Evolutionary conservation across 2,797 vertebrate genomes (phyloP).

Genomic region (Cygnus olor): DNA sequence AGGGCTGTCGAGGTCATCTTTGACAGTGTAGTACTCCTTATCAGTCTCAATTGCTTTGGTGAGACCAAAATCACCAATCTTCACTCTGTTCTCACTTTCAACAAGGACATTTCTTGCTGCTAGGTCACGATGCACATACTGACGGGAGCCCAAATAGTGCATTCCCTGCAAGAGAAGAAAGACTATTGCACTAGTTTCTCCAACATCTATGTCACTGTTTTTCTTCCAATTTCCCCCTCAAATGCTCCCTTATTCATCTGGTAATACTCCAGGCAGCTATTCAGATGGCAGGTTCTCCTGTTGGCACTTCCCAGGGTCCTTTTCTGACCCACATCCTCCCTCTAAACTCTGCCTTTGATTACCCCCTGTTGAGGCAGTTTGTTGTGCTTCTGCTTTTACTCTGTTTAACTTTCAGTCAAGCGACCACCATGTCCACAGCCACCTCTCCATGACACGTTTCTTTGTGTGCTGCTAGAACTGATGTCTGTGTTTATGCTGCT

Average conservation of each 20-base stretch:
- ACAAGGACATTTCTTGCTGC: slow-evolving; percentile 96
- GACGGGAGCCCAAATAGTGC: slow-evolving; percentile 91
- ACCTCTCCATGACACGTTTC: background rate
- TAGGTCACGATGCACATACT: slow-evolving; percentile 95
- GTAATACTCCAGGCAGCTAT: background rate
- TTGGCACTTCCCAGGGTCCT: background rate
- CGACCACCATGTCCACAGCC: background rate
- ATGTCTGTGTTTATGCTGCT: background rate
- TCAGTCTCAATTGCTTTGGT: slow-evolving; percentile 96
- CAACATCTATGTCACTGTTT: accelerated
- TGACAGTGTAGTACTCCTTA: slow-evolving; percentile 95
- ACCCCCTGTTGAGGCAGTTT: background rate
- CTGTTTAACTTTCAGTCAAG: background rate
- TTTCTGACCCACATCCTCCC: background rate
- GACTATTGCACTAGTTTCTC: background rate
- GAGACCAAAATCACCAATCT: slow-evolving; percentile 97
- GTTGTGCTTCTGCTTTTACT: background rate
- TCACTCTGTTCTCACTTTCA: slow-evolving; percentile 92
- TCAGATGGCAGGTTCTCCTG: background rate
- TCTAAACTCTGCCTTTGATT: background rate
- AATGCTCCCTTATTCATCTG: background rate
- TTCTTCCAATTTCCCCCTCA: background rate
- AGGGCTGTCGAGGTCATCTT: slow-evolving; percentile 93
- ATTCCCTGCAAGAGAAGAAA: slow-evolving; percentile 84
- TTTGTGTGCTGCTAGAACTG: background rate